Percentiles rank a stretch among this genome's conserved stretches.
Conservation (phyloP, 2,797 vertebrate species). For the Cossypha caffra region DNA sequence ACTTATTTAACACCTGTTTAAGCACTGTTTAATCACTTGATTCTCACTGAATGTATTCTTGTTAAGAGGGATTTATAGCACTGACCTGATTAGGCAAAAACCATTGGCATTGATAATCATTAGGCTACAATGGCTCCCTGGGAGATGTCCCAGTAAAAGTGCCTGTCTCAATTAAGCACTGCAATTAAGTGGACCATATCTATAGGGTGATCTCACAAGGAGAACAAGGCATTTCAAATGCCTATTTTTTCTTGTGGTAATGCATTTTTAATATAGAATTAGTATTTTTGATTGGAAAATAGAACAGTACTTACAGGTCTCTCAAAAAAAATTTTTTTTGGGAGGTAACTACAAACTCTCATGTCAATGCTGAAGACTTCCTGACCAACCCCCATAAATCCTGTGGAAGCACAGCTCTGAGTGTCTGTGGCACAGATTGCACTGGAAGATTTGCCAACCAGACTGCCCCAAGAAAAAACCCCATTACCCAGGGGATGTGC, state of each 20-base stretch:
- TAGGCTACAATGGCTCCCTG: conserved; percentile 41
- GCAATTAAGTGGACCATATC: conserved; percentile 29
- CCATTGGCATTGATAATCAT: conserved; percentile 50
- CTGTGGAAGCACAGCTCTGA: neutral
- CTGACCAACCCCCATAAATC: neutral
- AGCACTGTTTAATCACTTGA: neutral
- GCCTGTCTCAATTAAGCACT: conserved; percentile 45
- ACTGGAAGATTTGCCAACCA: neutral
- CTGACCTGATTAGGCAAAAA: conserved; percentile 47
- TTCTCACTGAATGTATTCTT: neutral
- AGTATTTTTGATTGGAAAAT: neutral
- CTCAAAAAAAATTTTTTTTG: neutral
- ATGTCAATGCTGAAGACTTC: neutral
- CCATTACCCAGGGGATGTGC: neutral
- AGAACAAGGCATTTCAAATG: neutral
- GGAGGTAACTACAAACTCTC: neutral
- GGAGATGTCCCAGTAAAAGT: conserved; percentile 63
- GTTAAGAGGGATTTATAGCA: conserved; percentile 13
- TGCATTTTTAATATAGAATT: neutral
- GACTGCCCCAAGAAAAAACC: neutral
- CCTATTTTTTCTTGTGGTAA: neutral
- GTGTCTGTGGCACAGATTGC: neutral
- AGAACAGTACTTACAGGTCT: neutral
- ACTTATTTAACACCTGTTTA: neutral
- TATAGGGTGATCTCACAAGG: conserved; percentile 22